Conservation (phyloP, 1,140 invertebrate species). For the Elymnias hypermnestra region DNA sequence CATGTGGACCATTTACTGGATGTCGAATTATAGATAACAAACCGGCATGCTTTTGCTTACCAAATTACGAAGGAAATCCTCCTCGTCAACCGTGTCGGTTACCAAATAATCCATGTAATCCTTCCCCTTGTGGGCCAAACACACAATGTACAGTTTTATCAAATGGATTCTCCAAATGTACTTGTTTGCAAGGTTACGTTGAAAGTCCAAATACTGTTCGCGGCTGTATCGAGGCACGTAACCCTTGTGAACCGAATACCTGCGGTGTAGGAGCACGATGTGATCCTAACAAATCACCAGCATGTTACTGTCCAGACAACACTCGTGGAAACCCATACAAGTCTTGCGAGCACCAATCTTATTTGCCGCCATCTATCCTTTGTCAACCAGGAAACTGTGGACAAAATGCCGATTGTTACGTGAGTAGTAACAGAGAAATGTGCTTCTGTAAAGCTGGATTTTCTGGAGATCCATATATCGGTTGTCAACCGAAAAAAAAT, state of each 20-base stretch:
- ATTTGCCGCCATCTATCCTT: conserved; percentile 75
- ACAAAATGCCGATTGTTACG: conserved; percentile 87
- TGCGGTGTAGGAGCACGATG: conserved; percentile 88
- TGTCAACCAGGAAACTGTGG: conserved; percentile 88
- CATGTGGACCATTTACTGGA: conserved; percentile 89
- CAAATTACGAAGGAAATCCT: conserved; percentile 92
- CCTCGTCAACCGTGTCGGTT: conserved; percentile 80
- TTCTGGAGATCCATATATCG: conserved; percentile 85
- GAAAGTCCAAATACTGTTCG: conserved; percentile 92
- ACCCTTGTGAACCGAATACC: conserved; percentile 88
- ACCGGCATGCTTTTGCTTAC: conserved; percentile 89
- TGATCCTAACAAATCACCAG: conserved; percentile 84
- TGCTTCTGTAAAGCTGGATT: conserved; percentile 88
- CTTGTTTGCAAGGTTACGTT: conserved; percentile 87
- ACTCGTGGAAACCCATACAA: conserved; percentile 88
- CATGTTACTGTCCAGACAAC: conserved; percentile 87
- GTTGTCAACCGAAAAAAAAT: conserved; percentile 81
- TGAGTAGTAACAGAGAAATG: conserved; percentile 84
- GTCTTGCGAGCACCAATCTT: conserved; percentile 78
- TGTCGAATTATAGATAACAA: conserved; percentile 84
- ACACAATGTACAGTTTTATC: conserved; percentile 87
- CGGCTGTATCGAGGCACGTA: conserved; percentile 85
- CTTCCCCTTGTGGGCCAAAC: conserved; percentile 91
- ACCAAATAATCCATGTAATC: conserved; percentile 86
- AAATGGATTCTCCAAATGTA: conserved; percentile 92